phyloP scores from a whole-genome alignment of 2,888 invertebrate species.

The Sussaba pulchella region DNA sequence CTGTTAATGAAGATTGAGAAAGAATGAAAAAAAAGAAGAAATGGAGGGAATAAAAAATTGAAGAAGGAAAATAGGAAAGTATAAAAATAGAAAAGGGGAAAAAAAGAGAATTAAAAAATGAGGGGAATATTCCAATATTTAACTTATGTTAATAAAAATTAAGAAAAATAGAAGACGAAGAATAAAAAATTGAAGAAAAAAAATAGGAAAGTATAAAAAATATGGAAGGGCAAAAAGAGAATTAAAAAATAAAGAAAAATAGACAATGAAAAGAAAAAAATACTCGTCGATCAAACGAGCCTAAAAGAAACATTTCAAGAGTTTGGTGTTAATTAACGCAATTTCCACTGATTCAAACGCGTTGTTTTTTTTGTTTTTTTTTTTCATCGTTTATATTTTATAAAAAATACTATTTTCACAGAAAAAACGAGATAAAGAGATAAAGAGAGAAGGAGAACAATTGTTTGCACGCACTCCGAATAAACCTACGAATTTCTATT shows the following conservation, averaged over 20 bases:
- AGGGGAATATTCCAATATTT: no score
- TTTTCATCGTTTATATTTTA: slow-evolving; percentile 55
- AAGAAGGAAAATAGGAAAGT: no score
- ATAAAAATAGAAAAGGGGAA: no score
- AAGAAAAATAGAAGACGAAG: no score
- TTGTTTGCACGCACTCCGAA: slow-evolving; percentile 21
- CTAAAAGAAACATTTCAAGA: slow-evolving; percentile 8
- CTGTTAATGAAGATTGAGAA: no score
- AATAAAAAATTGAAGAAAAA: no score
- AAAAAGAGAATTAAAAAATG: no score
- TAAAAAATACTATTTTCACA: slow-evolving; percentile 69
- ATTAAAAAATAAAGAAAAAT: background rate
- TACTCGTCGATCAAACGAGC: background rate
- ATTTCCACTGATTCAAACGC: slow-evolving; percentile 8
- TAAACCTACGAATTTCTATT: slow-evolving; percentile 34
- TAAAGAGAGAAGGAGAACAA: slow-evolving; percentile 34
- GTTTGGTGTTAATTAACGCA: slow-evolving; percentile 20
- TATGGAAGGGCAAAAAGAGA: no score
- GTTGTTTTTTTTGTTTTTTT: slow-evolving; percentile 32
- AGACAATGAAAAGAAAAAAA: background rate
- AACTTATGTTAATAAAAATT: no score
- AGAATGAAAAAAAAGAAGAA: no score
- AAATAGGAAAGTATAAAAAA: no score
- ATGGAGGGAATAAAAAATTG: no score
- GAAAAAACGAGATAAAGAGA: slow-evolving; percentile 19